phyloP scores from a whole-genome alignment of 2,888 invertebrate species.

The Pseudococcus viburni region DNA sequence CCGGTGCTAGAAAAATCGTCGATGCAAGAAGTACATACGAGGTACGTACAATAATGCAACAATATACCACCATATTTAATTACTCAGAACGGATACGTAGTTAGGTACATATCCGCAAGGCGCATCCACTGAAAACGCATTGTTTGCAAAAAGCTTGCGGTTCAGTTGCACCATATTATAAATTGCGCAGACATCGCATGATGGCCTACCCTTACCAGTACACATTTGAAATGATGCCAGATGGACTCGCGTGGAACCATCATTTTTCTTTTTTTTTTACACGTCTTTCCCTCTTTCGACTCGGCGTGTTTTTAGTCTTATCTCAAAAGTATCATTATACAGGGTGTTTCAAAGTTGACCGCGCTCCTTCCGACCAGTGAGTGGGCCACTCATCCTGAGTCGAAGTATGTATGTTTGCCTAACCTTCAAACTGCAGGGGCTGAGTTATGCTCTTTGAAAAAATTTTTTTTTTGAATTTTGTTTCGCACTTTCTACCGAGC shows the following conservation, averaged over 20 bases:
- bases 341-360: too few species aligned
- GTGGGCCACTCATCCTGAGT: too few species aligned
- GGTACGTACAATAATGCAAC: background rate
- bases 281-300: background rate
- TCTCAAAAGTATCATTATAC: conserved; percentile 27
- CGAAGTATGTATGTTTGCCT: too few species aligned
- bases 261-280: conserved; percentile 14
- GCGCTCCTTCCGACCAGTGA: too few species aligned
- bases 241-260: background rate
- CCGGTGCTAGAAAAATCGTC: background rate
- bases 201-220: background rate
- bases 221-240: conserved; percentile 16
- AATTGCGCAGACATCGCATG: background rate
- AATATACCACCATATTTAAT: background rate
- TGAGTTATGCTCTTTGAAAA: too few species aligned
- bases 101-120: too few species aligned
- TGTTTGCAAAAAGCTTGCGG: conserved; percentile 28
- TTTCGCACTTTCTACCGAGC: too few species aligned
- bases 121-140: background rate
- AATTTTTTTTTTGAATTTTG: too few species aligned
- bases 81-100: background rate
- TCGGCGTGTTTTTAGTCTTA: background rate
- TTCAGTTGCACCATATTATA: background rate
- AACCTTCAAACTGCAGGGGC: too few species aligned
- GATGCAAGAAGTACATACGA: background rate